Evolutionary conservation across 2,888 invertebrate species (phyloP), one percentile per base, ranked within the genome.

Genomic region (Epicampocera succincta): DNA sequence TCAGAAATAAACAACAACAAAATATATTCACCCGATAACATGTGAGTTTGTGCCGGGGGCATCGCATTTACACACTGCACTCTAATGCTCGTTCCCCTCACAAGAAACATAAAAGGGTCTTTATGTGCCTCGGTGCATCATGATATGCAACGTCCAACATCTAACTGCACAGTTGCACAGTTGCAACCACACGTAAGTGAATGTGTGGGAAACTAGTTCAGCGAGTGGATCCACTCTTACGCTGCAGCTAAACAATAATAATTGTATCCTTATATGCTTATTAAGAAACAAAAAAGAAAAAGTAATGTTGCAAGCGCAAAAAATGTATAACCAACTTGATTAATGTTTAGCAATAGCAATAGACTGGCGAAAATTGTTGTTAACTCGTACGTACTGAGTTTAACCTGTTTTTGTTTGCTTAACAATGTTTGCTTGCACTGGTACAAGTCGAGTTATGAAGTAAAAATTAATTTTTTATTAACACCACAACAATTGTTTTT

Each of bases 181-280:
- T 29, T 38, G 56, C 12, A 44, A 60, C 44, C 9, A 38, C 29
- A n/a, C 54, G 44, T 12, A 58, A 69, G n/a, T 56, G 52, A 69
- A 74, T 48, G 69, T 66, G 78, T 82, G 82, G 82, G 78, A 81
- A 81, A 60, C 50, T 54, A 46, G 29, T 56, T 54, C 11, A 56
- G 11, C 29, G 8, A 60, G 40, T 65, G 50, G 13, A 63, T 44
- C 13, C 33, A 60, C 40, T 68, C 63, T 69, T 46, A 56, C 19
- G 48, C 52, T 0, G 33, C 40, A 5, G 25, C 42, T 65, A 33
- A 61, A 58, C 58, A 75, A 54, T 19, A 13, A 54, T 61, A 78
- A 82, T 78, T 82, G 78, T 58, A 66, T 82, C 78, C 78, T 78
- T 78, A 75, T 78, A 75, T 75, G 82, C 40, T 54, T 50, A 73